Evolutionary conservation across 53 echinoderm and acorn worm genomes (phyloP), one percentile per base, ranked within the genome.

Genomic region (Astropecten irregularis): DNA sequence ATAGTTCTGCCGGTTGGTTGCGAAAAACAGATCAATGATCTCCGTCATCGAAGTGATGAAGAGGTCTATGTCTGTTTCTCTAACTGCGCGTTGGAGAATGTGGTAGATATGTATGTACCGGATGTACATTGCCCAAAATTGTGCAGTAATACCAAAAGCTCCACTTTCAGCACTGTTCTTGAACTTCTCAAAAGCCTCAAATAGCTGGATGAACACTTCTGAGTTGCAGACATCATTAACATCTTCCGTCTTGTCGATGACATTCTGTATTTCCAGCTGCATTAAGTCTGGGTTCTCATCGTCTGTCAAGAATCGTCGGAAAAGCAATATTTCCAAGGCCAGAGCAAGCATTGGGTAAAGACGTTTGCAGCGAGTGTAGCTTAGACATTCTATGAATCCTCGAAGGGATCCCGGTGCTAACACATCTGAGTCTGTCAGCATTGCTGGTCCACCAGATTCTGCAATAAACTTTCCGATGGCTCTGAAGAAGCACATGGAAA

Each of bases 331-430:
- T 20, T 63, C 68, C 7, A 83, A 68, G 21, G 84, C 69, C 13
- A 83, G 84, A 3, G 84, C 84, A 54, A 83, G 62, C 7, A 85
- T 38, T 6, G 63, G 60, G 25, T 85, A 73, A 20, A 85, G 52
- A 5, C 85, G 50, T 36, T 85, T 85, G 22, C 73, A 85, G 4
- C 85, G 3, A 22, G 73, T 85, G 65, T 29, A 85, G 48, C 49
- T 33, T 19, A 14, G 28, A 35, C 85, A 30, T 16, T 16, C 14
- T 3, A 85, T 11, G 26, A 85, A 85, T 0, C 85, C 85, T 8
- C 29, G 61, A 10, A 85, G 85, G 20, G 73, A 85, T 34, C 73
- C 73, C 5, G 74, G 61, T 19, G 85, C 85, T 2, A 85, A 22
- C 6, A 85, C 85, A 2, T 23, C 73, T 10, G 60, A 42, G 6